These are phyloP conservation scores for Corbicula japonica DNA, from an alignment of 2,888 invertebrate genomes.

Conservation along the genomic window DNA sequence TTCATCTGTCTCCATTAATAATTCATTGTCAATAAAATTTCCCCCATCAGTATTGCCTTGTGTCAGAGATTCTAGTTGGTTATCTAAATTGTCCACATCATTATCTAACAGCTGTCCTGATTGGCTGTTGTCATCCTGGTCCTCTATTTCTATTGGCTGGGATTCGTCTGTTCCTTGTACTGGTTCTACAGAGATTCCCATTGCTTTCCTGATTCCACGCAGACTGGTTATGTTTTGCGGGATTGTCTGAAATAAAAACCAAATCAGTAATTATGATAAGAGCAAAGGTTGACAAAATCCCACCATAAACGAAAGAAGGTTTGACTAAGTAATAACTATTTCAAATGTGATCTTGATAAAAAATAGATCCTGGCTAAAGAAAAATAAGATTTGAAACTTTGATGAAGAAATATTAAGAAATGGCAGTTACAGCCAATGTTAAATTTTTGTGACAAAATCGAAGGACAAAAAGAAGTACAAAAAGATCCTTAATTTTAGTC, in stretches of 20 bases:
- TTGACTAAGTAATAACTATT: too few species aligned
- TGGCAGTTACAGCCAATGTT: too few species aligned
- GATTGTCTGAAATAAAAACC: slow-evolving; percentile 48
- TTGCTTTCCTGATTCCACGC: slow-evolving; percentile 54
- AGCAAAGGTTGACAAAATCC: not conserved
- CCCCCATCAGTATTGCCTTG: slow-evolving; percentile 35
- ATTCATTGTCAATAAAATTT: slow-evolving; percentile 55
- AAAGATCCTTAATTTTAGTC: too few species aligned
- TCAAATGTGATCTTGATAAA: too few species aligned
- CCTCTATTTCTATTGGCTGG: slow-evolving; percentile 66
- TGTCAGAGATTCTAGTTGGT: slow-evolving; percentile 47
- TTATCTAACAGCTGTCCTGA: slow-evolving; percentile 33
- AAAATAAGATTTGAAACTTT: too few species aligned
- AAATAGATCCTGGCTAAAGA: too few species aligned
- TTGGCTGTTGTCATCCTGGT: slow-evolving; percentile 52
- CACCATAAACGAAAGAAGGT: too few species aligned
- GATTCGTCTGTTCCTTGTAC: slow-evolving; percentile 55
- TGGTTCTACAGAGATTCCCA: slow-evolving; percentile 60
- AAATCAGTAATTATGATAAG: not conserved
- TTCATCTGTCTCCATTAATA: slow-evolving; percentile 67
- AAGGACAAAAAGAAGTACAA: too few species aligned
- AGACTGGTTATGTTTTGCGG: slow-evolving; percentile 55
- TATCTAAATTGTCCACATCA: slow-evolving; percentile 5
- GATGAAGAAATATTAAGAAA: too few species aligned
- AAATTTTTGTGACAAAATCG: too few species aligned